Base-by-base conservation (phyloP, 2,888 invertebrate species). In the Drosophila vallismaia region DNA sequence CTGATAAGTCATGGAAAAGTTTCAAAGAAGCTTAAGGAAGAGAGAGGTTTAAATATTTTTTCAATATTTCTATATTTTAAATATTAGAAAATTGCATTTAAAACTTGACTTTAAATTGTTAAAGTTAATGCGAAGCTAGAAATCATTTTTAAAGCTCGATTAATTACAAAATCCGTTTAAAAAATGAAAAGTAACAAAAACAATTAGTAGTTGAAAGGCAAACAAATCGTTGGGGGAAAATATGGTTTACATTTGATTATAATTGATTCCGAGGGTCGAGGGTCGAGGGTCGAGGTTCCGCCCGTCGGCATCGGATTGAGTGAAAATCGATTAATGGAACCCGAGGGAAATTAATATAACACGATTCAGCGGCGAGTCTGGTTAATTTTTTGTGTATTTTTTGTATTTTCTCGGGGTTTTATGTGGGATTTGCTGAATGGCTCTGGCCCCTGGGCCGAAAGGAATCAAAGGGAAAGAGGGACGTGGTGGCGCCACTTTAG, bases 251-350 rank as follows among this genome's bases (percentile, higher is more conserved):
- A 60, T 69, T 59, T 81, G 78, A 78, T 75, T 69, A 74, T 82
- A 79, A 79, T 86, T 79, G 86, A 79, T 82, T 85, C 71, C 48
- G 49, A 28, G 28, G 28, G 66, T 52, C 51, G 51, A 69, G 42
- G 72, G n/a, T 74, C 48, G 50, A 28, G 28, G 28, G 66, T 52
- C 51, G 51, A 72, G 42, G 72, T 58, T 55, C 70, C 71, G 64
- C 8, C 8, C 28, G 52, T n/a, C 45, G 40, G 40, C 40, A 33
- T n/a, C 36, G 4, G 36, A 12, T 33, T 49, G 67, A 58, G 69
- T 82, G 79, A 60, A 79, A 82, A 79, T 79, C 86, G 86, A 80
- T 82, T 82, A 82, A 85, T 76, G 79, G 74, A 74, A 46, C 40
- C 64, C 74, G 48, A 74, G 71, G 59, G 71, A 81, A 84, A 81